Evolutionary conservation across 1,140 invertebrate genomes (phyloP).

Genomic region (Drosophila melanica): DNA sequence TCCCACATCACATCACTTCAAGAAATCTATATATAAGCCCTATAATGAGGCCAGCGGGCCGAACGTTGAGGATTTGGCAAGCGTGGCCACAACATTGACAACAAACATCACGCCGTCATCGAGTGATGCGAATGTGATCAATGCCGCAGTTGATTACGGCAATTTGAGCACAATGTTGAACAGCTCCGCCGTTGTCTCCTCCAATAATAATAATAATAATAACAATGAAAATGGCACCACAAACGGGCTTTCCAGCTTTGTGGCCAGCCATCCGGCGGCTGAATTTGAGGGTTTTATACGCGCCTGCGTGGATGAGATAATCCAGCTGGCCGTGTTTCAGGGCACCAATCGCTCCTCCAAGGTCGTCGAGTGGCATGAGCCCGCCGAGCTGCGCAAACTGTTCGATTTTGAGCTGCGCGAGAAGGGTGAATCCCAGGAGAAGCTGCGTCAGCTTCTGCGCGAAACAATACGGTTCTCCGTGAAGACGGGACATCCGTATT

Average conservation of each 20-base stretch:
- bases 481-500: constrained; percentile 94
- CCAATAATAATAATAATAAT: constrained; percentile 40
- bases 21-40: constrained; percentile 83
- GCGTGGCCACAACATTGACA: constrained; percentile 46
- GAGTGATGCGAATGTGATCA: constrained; percentile 43
- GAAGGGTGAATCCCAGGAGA: constrained; percentile 87
- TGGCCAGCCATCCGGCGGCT: constrained; percentile 67
- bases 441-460: constrained; percentile 87
- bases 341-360: constrained; percentile 88
- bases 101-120: constrained; percentile 52
- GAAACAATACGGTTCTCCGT: constrained; percentile 92
- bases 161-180: constrained; percentile 62
- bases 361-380: constrained; percentile 91
- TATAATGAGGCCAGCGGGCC: constrained; percentile 46
- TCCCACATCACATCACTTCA: constrained; percentile 72
- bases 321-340: constrained; percentile 90
- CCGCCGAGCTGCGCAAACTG: constrained; percentile 87
- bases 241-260: constrained; percentile 56
- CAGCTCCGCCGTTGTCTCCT: constrained; percentile 17
- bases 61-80: constrained; percentile 68
- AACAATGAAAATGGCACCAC: constrained; percentile 28
- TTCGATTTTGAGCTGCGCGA: constrained; percentile 88
- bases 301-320: constrained; percentile 88
- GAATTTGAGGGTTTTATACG: constrained; percentile 90
- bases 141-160: constrained; percentile 41